phyloP scores from a whole-genome alignment of 2,888 invertebrate genomes.

The Biston stratarius region DNA sequence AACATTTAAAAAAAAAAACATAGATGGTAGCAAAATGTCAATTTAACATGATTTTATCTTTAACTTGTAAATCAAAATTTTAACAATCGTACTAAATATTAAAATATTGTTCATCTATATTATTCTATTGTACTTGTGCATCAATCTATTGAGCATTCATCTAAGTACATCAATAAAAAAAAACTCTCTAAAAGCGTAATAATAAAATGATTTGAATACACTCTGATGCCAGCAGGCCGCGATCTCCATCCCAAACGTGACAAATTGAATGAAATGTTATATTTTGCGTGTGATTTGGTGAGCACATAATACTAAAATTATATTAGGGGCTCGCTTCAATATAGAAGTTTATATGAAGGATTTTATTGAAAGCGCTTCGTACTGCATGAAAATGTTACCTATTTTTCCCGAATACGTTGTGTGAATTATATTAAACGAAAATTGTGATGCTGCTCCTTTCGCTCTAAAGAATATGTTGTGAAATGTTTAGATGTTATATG shows the following conservation, averaged over 20 bases:
- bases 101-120: too few species aligned
- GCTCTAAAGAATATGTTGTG: background rate
- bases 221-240: constrained; percentile 1
- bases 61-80: too few species aligned
- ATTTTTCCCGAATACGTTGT: constrained; percentile 43
- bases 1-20: too few species aligned
- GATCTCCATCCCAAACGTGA: constrained; percentile 43
- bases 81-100: too few species aligned
- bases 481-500: background rate
- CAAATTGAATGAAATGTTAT: constrained; percentile 57
- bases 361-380: constrained; percentile 49
- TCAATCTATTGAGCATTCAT: background rate
- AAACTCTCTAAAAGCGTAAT: too few species aligned
- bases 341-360: constrained; percentile 42
- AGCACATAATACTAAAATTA: constrained; percentile 44
- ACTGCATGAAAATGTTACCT: constrained; percentile 46
- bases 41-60: too few species aligned
- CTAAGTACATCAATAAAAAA: background rate
- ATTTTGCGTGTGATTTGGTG: constrained; percentile 49
- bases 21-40: too few species aligned
- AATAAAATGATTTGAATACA: constrained; percentile 10
- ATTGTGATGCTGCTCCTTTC: constrained; percentile 35
- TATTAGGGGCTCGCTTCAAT: constrained; percentile 41
- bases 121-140: too few species aligned
- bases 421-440: constrained; percentile 51